Base-by-base conservation (phyloP, 2,888 invertebrate species). In the Epinotia nisella region DNA sequence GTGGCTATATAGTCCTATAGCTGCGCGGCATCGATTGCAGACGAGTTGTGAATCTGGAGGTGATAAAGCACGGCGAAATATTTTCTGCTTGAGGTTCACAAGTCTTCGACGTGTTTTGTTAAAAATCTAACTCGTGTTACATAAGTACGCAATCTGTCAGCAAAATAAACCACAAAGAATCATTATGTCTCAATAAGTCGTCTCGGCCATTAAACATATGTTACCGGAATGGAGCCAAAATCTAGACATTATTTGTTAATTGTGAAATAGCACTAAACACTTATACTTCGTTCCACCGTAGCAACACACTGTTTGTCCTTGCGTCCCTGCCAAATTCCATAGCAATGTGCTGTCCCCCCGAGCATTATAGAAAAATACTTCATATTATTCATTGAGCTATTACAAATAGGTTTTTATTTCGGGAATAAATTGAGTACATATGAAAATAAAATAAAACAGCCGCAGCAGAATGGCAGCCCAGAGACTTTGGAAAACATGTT, bases 261-360 rank as follows among this genome's bases (percentile, higher is more conserved):
- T 49, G 66, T 66, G 65, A 55, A 74, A 70, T 65, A 74, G 55
- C 66, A 60, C 35, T 74, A 74, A 70, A 60, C 67, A 65, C 65
- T 66, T 73, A 64, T 66, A 65, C 73, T 75, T 75, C 75, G 60
- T 72, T 77, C 75, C 70, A 75, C 76, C 76, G 74, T 77, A 66
- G 73, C 75, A 77, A 77, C 77, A 80, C 79, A 79, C 78, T 79
- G 81, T 79, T 76, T 78, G 88, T 83, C 88, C 88, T 90, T 85
- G 90, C 80, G 74, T 75, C 74, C 78, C 77, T 86, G 90, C 91
- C 90, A 89, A 90, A 88, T 89, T 84, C 88, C 84, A 80, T 74
- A 68, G 75, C 76, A 78, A 82, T 89, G 87, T 77, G 86, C 78
- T 77, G 77, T 76, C 75, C 76, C 75, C 76, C 51, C 73, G n/a